Conservation (phyloP, 2,113 vertebrate genomes). For the Epinephelus lanceolatus region DNA sequence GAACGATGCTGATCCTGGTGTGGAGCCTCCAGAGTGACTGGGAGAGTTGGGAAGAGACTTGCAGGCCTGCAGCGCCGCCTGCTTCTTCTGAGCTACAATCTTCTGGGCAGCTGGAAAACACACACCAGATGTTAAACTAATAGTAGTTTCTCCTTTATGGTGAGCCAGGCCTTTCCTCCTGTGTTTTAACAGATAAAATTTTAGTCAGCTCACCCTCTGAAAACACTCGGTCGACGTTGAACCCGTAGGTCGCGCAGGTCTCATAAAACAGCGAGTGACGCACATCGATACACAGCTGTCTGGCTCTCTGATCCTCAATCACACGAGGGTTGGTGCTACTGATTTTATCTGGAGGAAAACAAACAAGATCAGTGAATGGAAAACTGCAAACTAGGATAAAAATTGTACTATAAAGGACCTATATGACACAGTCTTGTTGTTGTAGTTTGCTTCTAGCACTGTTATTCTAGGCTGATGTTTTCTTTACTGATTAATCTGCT, state of each 20-base stretch:
- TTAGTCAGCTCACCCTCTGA: constrained; percentile 86
- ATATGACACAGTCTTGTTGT: too few relatives aligned
- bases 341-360: constrained; percentile 89
- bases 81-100: constrained; percentile 90
- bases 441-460: too few relatives aligned
- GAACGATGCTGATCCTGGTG: constrained; percentile 85
- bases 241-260: constrained; percentile 96
- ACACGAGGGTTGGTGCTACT: constrained; percentile 91
- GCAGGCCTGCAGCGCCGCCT: constrained; percentile 91
- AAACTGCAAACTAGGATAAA: neutral
- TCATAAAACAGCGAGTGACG: constrained; percentile 94
- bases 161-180: neutral
- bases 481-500: too few relatives aligned
- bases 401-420: neutral
- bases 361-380: neutral
- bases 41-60: constrained; percentile 96
- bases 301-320: constrained; percentile 91
- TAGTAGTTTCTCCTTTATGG: too few relatives aligned
- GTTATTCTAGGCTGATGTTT: too few relatives aligned
- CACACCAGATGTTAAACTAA: neutral
- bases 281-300: constrained; percentile 90
- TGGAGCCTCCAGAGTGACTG: constrained; percentile 93
- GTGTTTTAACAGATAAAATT: neutral
- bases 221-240: constrained; percentile 96
- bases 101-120: constrained; percentile 90